Evolutionary conservation across 2,113 vertebrate genomes (phyloP), one percentile per base, ranked within the genome.

Genomic region (Pipra filicauda): DNA sequence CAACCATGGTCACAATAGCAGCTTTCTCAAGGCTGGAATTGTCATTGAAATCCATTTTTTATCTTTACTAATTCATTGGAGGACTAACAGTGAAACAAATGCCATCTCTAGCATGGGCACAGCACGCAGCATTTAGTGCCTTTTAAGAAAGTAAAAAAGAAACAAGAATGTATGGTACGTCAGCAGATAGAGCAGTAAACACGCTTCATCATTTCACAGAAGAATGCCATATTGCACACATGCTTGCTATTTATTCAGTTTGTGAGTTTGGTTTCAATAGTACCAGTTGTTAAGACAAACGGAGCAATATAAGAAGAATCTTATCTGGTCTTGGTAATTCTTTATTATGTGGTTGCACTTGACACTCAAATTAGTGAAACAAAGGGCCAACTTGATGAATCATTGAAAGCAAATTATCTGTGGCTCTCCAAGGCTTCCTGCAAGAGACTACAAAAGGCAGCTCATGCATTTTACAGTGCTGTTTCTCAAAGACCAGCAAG

Each of bases 321-420:
- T 97, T 97, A 98, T 92, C 91, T 21, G 81, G 90, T 89, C 91
- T 91, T 90, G 95, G 93, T 93, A 95, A 97, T 98, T 97, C 96
- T 97, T 98, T 97, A 97, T 97, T 92, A 89, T 55, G 91, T 91
- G 79, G 91, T 93, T 96, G 97, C 94, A 97, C 95, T 98, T 98
- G 98, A 98, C 97, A 96, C 96, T 98, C 95, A 96, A 95, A 98
- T 98, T 98, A 98, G 97, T 91, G 96, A 97, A 97, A 98, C 97
- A 98, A 98, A 98, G 97, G 95, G 85, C 94, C 95, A 97, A 73
- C 84, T 93, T 97, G 97, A 98, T 97, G 95, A 98, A 97, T 97
- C 97, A 94, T 62, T 96, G 95, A 94, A 94, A 97, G 91, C 83
- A 96, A 97, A 97, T 98, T 97, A 97, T 97, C 97, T 95, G 95